Conservation (phyloP, 1,140 invertebrate genomes). For the Musca vetustissima region DNA sequence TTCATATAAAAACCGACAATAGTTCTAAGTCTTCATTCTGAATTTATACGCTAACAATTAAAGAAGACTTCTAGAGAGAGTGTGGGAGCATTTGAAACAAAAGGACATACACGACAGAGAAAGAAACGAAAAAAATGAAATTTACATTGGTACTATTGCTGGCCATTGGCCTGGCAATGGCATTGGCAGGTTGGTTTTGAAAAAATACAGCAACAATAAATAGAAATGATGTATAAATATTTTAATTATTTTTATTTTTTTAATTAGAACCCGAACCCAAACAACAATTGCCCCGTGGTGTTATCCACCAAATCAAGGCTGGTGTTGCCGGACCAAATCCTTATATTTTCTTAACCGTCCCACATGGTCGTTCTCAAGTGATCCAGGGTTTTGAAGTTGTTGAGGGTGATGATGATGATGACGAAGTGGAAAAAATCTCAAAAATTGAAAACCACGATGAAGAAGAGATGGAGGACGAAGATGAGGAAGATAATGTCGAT, state of each 20-base stretch:
- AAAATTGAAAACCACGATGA: slow-evolving; percentile 29
- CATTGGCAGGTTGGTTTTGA: slow-evolving; percentile 14
- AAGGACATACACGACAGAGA: too few species aligned
- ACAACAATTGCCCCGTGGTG: neutral
- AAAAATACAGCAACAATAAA: neutral
- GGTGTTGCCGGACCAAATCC: slow-evolving; percentile 12
- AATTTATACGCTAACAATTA: slow-evolving; percentile 26
- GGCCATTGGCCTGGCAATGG: slow-evolving; percentile 3
- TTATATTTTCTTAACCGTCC: slow-evolving; percentile 15
- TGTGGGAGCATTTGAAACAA: neutral
- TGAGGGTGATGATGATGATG: slow-evolving; percentile 36
- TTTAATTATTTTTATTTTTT: neutral
- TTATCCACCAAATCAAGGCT: neutral
- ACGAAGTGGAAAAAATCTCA: slow-evolving; percentile 33
- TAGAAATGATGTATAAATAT: neutral
- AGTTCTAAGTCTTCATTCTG: slow-evolving; percentile 20
- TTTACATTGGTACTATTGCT: neutral
- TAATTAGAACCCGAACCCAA: neutral
- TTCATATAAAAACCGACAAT: slow-evolving; percentile 27
- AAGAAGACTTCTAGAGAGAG: neutral
- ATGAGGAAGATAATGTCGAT: slow-evolving; percentile 11
- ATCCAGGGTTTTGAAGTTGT: slow-evolving; percentile 24
- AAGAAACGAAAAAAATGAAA: neutral
- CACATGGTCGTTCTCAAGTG: slow-evolving; percentile 6
- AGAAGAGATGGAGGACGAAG: slow-evolving; percentile 2